Conservation (phyloP, 2,113 vertebrate genomes). For the Saimiri boliviensis region DNA sequence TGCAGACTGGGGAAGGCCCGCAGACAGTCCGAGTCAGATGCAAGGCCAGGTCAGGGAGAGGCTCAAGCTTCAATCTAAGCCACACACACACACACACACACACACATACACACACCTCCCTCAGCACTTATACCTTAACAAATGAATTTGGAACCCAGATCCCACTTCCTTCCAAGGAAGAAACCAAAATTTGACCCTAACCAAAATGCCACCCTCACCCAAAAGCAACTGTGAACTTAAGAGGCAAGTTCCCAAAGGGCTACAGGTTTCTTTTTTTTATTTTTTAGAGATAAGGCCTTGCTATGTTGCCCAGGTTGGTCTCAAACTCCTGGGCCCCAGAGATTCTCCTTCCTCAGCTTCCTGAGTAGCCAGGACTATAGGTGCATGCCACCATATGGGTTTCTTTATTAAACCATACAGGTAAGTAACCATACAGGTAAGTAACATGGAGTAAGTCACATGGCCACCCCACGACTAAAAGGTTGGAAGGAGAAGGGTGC, state of each 20-base stretch:
- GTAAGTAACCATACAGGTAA: background rate
- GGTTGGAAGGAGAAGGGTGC: background rate
- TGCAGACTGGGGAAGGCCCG: background rate
- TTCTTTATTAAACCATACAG: background rate
- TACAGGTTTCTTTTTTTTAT: background rate
- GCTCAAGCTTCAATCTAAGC: background rate
- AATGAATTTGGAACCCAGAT: background rate
- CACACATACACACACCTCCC: too few relatives aligned
- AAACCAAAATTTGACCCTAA: background rate
- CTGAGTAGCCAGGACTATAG: background rate
- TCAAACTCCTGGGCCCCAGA: background rate
- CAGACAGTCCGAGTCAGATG: background rate
- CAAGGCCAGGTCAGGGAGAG: background rate
- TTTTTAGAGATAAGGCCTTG: background rate
- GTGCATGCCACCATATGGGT: background rate
- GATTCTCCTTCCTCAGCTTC: background rate
- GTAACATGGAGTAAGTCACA: background rate
- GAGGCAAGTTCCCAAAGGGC: background rate
- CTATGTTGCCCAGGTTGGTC: background rate
- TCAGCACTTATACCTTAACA: background rate
- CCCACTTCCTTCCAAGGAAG: background rate
- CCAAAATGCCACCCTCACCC: background rate
- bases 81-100: rapidly evolving
- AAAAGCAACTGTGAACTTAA: background rate
- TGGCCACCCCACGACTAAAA: background rate